phyloP scores from a whole-genome alignment of 92 coral and sea anemone species.

The Diadumene lineata region DNA sequence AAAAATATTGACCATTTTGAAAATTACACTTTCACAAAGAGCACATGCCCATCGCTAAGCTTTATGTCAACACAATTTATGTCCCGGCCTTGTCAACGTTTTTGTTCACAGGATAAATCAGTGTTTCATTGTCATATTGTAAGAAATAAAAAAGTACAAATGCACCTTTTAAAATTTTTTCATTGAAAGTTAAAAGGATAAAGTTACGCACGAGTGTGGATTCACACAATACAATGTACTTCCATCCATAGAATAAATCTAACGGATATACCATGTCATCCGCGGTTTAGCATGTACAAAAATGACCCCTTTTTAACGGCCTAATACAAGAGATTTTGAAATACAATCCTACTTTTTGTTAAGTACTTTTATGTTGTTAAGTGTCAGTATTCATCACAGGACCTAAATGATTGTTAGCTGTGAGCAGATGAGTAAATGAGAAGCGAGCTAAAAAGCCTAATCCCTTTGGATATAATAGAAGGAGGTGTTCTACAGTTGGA shows the following conservation, averaged over 20 bases:
- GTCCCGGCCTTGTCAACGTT: no score
- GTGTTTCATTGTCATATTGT: no score
- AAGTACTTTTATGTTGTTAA: constrained; percentile 27
- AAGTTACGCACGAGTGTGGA: neutral
- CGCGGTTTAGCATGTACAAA: constrained; percentile 13
- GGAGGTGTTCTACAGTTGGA: no score
- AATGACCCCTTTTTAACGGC: constrained; percentile 24
- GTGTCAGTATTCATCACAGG: constrained; percentile 15
- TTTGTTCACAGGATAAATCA: no score
- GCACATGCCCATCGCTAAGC: no score
- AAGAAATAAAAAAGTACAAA: no score
- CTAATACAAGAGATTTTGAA: constrained; percentile 19
- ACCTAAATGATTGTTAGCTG: constrained; percentile 5
- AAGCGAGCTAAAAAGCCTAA: neutral
- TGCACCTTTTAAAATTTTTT: no score
- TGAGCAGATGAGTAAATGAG: neutral
- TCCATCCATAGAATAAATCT: constrained; percentile 7
- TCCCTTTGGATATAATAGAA: no score
- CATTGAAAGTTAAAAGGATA: neutral
- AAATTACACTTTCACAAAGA: no score
- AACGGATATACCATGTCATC: constrained; percentile 25
- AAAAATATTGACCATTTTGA: no score
- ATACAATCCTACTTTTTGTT: constrained; percentile 29
- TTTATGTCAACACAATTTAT: no score
- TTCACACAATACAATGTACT: no score